Conservation (phyloP, 2,888 invertebrate species). For the Ectemnius continuus region DNA sequence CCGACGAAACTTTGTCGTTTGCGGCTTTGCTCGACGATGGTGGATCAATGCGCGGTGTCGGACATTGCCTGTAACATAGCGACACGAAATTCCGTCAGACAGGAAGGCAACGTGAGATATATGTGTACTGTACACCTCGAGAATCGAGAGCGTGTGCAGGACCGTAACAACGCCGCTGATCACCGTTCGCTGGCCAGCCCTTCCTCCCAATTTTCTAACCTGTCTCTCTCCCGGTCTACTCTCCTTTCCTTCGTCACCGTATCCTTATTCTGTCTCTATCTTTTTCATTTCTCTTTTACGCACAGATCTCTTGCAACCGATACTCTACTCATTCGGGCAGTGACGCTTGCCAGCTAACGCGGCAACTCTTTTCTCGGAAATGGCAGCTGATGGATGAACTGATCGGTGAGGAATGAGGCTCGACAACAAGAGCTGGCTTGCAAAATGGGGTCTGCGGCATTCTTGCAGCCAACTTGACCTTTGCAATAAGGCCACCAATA, state of each 20-base stretch:
- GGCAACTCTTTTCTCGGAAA: background rate
- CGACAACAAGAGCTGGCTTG: background rate
- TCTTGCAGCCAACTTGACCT: constrained; percentile 34
- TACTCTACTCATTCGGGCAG: too few species aligned
- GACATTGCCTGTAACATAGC: constrained; percentile 65
- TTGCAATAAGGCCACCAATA: constrained; percentile 9
- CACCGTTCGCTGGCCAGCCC: constrained; percentile 3
- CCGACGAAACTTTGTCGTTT: too few species aligned
- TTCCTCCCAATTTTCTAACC: background rate
- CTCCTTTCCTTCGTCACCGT: background rate
- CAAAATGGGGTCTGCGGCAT: constrained; percentile 7
- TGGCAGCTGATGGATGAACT: constrained; percentile 1
- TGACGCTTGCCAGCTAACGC: background rate
- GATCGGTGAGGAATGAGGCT: background rate
- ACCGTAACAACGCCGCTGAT: constrained; percentile 6
- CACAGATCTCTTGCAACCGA: too few species aligned
- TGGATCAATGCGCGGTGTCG: constrained; percentile 65
- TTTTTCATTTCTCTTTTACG: too few species aligned
- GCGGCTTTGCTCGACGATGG: constrained; percentile 62
- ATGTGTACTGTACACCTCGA: background rate
- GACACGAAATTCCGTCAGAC: constrained; percentile 60
- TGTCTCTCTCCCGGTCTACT: background rate
- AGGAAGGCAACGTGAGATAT: constrained; percentile 18
- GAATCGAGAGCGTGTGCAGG: background rate
- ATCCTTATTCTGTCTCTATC: background rate